phyloP scores from a whole-genome alignment of 2,797 vertebrate genomes.

The Urocyon cinereoargenteus region DNA sequence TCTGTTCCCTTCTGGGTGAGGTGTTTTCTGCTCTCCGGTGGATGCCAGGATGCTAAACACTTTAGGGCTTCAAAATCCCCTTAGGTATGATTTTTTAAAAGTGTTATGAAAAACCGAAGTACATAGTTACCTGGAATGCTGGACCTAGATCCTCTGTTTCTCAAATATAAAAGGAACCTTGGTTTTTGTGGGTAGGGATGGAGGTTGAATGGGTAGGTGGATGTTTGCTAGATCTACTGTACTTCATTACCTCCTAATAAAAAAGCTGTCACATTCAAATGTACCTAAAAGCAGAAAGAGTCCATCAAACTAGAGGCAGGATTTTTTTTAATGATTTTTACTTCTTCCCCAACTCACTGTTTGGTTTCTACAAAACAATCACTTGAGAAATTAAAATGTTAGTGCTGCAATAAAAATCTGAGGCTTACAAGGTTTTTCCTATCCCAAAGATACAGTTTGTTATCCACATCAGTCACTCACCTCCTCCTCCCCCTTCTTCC shows the following conservation, averaged over 20 bases:
- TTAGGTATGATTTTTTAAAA: not conserved
- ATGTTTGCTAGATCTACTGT: not conserved
- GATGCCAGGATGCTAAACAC: not conserved
- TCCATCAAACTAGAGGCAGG: not conserved
- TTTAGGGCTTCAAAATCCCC: not conserved
- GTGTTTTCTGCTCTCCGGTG: not conserved
- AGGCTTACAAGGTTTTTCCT: not conserved
- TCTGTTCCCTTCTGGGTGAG: not conserved
- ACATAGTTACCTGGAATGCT: not conserved
- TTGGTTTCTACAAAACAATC: conserved; percentile 19
- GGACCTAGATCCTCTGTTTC: not conserved
- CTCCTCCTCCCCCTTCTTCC: not conserved
- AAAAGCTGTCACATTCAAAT: not conserved
- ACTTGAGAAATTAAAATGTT: conserved; percentile 34
- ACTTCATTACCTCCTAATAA: not conserved
- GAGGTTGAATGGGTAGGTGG: not conserved
- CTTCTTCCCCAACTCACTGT: not conserved
- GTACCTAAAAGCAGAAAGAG: not conserved
- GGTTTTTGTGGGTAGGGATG: not conserved
- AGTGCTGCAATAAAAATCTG: not conserved
- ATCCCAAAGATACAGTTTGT: not conserved
- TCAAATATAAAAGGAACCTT: not conserved
- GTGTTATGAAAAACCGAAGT: not conserved
- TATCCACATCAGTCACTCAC: not conserved
- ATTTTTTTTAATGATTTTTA: not conserved